Evolutionary conservation across 2,797 vertebrate genomes (phyloP), one percentile per base, ranked within the genome.

Genomic region (Benthosema pterotum): DNA sequence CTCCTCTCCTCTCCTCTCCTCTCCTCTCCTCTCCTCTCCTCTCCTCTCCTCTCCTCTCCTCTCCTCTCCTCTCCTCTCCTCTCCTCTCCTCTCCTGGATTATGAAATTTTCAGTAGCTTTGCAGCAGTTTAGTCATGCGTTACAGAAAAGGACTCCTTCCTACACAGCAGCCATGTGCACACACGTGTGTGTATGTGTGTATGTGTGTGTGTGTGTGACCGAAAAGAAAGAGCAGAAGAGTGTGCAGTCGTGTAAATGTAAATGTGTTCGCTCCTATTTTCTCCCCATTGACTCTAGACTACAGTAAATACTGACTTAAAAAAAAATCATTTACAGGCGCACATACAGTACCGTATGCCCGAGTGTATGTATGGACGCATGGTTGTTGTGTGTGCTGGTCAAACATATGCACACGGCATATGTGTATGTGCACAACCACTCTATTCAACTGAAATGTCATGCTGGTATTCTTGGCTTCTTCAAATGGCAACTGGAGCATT

Each of bases 31-130:
- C 77, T 79, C 70, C 32, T 60, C 14, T 45, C 62, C 60, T 63
- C 61, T 63, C 60, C 72, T 43, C 57, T 25, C 49, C 76, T 73
- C 72, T 78, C 66, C 70, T 75, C 74, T 61, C 53, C 46, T 63
- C 77, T 84, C 76, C 28, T 60, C 14, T 45, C 62, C 57, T 48
- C 38, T 52, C 12, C 57, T 28, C 50, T 48, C 7, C 47, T 62
- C 53, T 64, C 45, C 25, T 65, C 46, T 52, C 72, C 57, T 15
- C 71, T 82, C 80, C 83, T 75, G 73, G 65, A 88, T 89, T 88
- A 92, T 93, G 77, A 93, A 87, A 92, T 88, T 91, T 93, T 91
- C 89, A 94, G 88, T 88, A 93, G 91, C 86, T 91, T 88, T 91
- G 88, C 87, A 88, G 89, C 79, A 86, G 75, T 87, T 83, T 85